Conservation (phyloP, 2,888 invertebrate genomes). For the Lymantria monacha region DNA sequence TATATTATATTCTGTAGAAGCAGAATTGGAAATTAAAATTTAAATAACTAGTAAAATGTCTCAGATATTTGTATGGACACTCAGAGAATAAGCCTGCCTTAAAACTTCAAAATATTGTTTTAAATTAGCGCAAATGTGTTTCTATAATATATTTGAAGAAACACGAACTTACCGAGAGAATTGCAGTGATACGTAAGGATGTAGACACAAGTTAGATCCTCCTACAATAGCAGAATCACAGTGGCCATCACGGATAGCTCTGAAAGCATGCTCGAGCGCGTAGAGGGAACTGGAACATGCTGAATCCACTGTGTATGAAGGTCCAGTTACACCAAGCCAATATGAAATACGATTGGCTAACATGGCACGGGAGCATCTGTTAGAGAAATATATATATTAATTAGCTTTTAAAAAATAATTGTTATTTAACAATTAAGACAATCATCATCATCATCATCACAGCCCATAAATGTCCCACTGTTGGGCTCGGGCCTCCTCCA, state of each 20-base stretch:
- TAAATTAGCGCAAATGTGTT: no score
- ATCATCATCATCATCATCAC: no score
- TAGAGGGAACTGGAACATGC: slow-evolving; percentile 97
- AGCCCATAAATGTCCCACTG: no score
- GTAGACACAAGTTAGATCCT: slow-evolving; percentile 92
- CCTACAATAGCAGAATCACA: slow-evolving; percentile 96
- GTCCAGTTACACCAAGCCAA: slow-evolving; percentile 93
- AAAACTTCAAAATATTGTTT: no score
- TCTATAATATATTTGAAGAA: no score
- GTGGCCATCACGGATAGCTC: slow-evolving; percentile 88
- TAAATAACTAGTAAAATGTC: no score
- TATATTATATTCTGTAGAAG: no score
- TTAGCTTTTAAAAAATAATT: neutral
- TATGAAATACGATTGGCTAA: slow-evolving; percentile 95
- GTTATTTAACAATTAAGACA: no score
- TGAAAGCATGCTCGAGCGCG: slow-evolving; percentile 92
- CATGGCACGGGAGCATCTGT: slow-evolving; percentile 94
- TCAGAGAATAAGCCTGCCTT: no score
- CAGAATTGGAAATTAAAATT: no score
- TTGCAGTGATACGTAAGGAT: slow-evolving; percentile 94
- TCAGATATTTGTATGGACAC: no score
- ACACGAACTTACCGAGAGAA: slow-evolving; percentile 84
- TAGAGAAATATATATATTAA: slow-evolving; percentile 1
- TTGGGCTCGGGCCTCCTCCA: no score
- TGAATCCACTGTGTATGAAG: slow-evolving; percentile 94